These are phyloP conservation scores for Cinara cedri DNA, from an alignment of 2,888 invertebrate species.

Conservation along the genomic window DNA sequence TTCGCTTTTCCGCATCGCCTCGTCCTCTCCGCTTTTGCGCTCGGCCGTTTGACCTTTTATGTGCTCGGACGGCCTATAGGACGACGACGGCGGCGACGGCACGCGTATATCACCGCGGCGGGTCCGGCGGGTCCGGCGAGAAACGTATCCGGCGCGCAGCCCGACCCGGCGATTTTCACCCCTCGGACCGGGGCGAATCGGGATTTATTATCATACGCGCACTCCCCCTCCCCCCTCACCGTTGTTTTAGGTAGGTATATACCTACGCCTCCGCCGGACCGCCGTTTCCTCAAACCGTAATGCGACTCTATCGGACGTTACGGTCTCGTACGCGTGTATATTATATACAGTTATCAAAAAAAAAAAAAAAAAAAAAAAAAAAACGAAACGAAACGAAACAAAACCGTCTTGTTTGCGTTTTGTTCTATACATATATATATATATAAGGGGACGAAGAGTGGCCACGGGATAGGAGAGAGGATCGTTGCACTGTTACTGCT, in stretches of 20 bases:
- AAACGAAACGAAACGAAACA: no score
- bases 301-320: slow-evolving; percentile 32
- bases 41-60: slow-evolving; percentile 54
- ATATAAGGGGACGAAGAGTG: background rate
- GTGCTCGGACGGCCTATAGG: slow-evolving; percentile 33
- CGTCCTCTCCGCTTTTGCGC: slow-evolving; percentile 27
- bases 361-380: background rate
- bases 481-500: no score
- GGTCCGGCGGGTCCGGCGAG: slow-evolving; percentile 17
- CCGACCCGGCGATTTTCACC: slow-evolving; percentile 18
- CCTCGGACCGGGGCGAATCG: slow-evolving; percentile 26
- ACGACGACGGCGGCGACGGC: background rate
- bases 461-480: no score
- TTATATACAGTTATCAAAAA: slow-evolving; percentile 8
- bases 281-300: background rate
- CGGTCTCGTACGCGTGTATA: slow-evolving; percentile 17
- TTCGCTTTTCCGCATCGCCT: slow-evolving; percentile 32
- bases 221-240: no score
- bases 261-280: background rate
- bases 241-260: no score
- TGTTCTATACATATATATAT: background rate
- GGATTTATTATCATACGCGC: slow-evolving; percentile 53
- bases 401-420: slow-evolving; percentile 26
- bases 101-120: background rate
- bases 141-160: slow-evolving; percentile 18